Percentiles rank a stretch among this genome's conserved stretches.
These are phyloP conservation scores for Beris chalybata DNA, from an alignment of 2,888 invertebrate species.

Conservation along the genomic window DNA sequence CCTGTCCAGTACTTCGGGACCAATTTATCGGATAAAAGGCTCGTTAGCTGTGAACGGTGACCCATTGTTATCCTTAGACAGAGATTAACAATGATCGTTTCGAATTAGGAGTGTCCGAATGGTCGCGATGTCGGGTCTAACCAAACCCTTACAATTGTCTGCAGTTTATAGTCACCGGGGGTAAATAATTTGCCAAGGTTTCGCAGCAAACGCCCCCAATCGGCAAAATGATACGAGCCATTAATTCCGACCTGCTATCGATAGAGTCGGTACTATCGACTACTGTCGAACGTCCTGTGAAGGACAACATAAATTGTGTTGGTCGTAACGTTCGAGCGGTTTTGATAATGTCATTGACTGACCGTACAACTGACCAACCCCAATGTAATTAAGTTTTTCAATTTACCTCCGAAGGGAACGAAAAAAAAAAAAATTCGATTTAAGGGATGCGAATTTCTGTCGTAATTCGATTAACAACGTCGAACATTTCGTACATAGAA, in stretches of 20 bases:
- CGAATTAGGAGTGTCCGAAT: constrained; percentile 5
- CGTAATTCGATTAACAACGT: constrained; percentile 17
- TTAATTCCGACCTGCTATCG: constrained; percentile 15
- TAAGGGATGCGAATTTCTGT: constrained; percentile 1
- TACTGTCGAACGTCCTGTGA: no score
- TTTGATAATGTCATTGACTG: constrained; percentile 18
- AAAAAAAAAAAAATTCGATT: constrained; percentile 6
- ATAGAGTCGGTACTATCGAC: not conserved
- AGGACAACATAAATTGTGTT: no score
- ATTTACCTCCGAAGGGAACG: not conserved
- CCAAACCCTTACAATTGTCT: not conserved
- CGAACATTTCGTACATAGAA: not conserved
- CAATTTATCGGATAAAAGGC: constrained; percentile 31
- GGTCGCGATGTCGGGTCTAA: no score
- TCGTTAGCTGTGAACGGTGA: constrained; percentile 29
- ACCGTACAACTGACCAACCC: constrained; percentile 15
- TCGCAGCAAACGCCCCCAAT: constrained; percentile 23
- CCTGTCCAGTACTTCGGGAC: not conserved
- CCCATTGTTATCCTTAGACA: constrained; percentile 22
- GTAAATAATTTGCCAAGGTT: constrained; percentile 15
- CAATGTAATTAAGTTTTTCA: constrained; percentile 28
- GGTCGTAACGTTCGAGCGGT: not conserved
- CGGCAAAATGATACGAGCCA: constrained; percentile 16
- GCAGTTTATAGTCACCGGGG: not conserved
- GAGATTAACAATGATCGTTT: constrained; percentile 23